phyloP scores from a whole-genome alignment of 2,888 invertebrate species.

The Rotaria sp. region DNA sequence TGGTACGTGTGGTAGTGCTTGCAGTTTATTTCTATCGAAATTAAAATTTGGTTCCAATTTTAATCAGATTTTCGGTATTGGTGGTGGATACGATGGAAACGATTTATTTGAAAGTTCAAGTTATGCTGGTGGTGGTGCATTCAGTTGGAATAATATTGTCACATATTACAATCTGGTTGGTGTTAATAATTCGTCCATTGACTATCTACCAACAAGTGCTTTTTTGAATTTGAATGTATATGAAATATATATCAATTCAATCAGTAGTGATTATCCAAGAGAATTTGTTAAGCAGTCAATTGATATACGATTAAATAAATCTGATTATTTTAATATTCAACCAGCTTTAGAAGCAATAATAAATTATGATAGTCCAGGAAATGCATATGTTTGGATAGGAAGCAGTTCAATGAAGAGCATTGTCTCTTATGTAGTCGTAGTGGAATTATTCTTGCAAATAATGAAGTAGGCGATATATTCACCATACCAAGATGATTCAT shows the following conservation, averaged over 20 bases:
- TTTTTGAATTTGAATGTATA: neutral
- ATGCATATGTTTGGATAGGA: no score
- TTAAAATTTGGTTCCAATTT: neutral
- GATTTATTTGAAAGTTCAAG: neutral
- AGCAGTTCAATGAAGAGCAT: no score
- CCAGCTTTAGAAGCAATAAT: no score
- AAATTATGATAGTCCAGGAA: no score
- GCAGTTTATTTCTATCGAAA: neutral
- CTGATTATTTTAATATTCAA: neutral
- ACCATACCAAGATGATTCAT: no score
- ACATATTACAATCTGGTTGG: neutral
- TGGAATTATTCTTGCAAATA: no score
- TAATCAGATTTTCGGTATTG: neutral
- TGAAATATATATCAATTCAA: neutral
- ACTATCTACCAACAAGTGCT: neutral
- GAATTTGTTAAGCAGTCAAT: neutral
- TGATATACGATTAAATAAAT: neutral
- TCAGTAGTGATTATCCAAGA: neutral
- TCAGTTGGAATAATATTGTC: neutral
- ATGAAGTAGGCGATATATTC: no score
- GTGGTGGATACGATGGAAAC: neutral
- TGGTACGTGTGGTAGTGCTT: neutral
- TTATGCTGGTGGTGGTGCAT: neutral
- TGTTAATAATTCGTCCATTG: neutral
- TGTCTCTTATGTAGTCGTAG: no score